Base-by-base conservation (phyloP, 2,797 vertebrate genomes). In the Bradypodion ventrale region DNA sequence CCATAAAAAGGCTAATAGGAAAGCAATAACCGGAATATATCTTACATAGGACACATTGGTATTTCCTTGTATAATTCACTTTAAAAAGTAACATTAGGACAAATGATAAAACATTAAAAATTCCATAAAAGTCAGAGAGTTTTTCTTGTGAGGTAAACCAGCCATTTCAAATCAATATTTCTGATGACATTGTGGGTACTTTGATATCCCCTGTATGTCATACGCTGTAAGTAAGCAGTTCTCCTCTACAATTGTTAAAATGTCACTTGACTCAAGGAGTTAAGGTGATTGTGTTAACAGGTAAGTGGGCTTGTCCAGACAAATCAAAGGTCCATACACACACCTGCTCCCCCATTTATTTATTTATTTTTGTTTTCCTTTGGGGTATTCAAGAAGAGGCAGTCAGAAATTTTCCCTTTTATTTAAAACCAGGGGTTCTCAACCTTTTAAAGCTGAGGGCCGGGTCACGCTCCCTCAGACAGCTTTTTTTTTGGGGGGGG, bases 1-100 rank as follows among this genome's bases (percentile, higher is more conserved):
- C 29, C 82, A 37, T 76, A 80, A 88, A 83, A 88, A 88, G 35
- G 32, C n/a, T 84, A 85, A 91, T 72, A 85, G 32, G 60, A 91
- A 91, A 85, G 13, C 10, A 82, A 77, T 66, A 75, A 23, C 15
- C 2, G 78, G 80, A 87, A 89, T 77, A 86, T 5, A 87, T 90
- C 0, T 63, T 75, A n/a, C 75, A 81, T 75, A 46, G 12, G 52
- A 82, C 6, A 59, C 25, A 82, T 7, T 78, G 21, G 7, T 86
- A 87, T 83, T 86, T 69, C n/a, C 76, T 75, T 81, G 56, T 49
- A 73, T 56, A 87, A 87, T 89, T 90, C 78, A 84, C 29, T 75
- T 89, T 78, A 84, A 21, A 85, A 86, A 83, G 84, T 62, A 81
- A 1, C 10, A 82, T 87, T 87, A 69, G 82, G 5, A n/a, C n/a